phyloP scores from a whole-genome alignment of 2,797 vertebrate genomes.

The Pseudomugil gertrudae region DNA sequence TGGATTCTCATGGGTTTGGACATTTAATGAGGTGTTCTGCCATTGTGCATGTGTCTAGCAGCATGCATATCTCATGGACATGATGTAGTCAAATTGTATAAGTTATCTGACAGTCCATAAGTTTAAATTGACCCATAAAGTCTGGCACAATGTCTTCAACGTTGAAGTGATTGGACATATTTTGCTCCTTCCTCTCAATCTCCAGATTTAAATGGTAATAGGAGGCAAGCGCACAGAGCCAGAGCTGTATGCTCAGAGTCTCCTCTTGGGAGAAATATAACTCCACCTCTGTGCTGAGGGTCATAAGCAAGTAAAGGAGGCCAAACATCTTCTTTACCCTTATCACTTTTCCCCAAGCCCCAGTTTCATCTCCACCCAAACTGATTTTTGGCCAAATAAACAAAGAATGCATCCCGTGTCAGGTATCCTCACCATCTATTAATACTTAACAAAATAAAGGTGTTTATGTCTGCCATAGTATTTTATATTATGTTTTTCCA shows the following conservation, averaged over 20 bases:
- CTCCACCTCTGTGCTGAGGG: slow-evolving; percentile 66
- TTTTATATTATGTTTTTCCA: background rate
- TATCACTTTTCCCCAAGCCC: slow-evolving; percentile 46
- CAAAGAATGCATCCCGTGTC: slow-evolving; percentile 19
- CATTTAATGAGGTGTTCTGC: slow-evolving; percentile 56
- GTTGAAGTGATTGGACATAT: slow-evolving; percentile 51
- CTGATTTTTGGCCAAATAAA: slow-evolving; percentile 43
- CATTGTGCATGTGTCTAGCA: slow-evolving; percentile 1
- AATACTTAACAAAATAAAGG: background rate
- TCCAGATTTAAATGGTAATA: slow-evolving; percentile 51
- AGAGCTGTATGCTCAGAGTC: slow-evolving; percentile 52
- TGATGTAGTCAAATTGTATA: slow-evolving; percentile 12
- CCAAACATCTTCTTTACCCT: slow-evolving; percentile 67
- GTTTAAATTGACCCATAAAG: slow-evolving; percentile 8
- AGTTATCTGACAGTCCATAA: slow-evolving; percentile 1
- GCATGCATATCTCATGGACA: slow-evolving; percentile 22
- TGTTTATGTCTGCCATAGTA: background rate
- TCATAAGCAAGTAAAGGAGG: slow-evolving; percentile 62
- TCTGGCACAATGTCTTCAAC: slow-evolving; percentile 27
- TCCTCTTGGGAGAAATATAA: slow-evolving; percentile 71
- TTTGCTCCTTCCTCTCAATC: slow-evolving; percentile 34
- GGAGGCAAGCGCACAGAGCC: slow-evolving; percentile 45
- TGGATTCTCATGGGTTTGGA: slow-evolving; percentile 42
- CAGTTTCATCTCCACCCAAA: slow-evolving; percentile 50
- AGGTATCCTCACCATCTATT: slow-evolving; percentile 5